Conservation (phyloP, 2,797 vertebrate species). For the Vireo griseus region DNA sequence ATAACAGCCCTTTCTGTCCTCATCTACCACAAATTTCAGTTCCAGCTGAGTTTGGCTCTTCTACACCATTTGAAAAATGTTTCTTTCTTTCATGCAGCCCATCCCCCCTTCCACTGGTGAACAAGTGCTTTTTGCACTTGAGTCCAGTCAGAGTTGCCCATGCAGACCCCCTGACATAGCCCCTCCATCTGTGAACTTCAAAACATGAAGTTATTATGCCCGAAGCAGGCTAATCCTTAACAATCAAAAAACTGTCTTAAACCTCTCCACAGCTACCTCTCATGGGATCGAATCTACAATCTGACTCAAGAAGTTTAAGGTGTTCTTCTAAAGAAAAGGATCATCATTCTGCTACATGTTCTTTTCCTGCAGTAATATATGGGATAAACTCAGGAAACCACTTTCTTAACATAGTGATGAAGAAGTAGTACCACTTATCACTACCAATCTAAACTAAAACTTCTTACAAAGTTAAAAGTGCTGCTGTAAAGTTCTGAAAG, state of each 20-base stretch:
- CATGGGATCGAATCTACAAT: background rate
- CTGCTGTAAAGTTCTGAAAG: background rate
- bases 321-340: background rate
- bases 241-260: background rate
- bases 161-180: background rate
- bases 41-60: background rate
- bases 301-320: background rate
- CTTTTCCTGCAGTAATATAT: background rate
- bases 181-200: background rate
- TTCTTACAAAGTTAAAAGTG: background rate
- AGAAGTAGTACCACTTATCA: background rate
- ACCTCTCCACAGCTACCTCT: background rate
- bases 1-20: background rate
- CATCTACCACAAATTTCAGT: background rate
- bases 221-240: background rate
- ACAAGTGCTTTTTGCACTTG: background rate
- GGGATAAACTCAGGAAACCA: background rate
- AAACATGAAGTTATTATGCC: background rate
- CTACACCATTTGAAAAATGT: background rate
- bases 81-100: background rate
- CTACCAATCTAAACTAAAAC: background rate
- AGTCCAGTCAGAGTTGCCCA: background rate
- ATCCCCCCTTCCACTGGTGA: background rate
- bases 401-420: background rate
- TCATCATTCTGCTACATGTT: background rate